Evolutionary conservation across 1,140 invertebrate species (phyloP).

Genomic region (Procambarus clarkii): DNA sequence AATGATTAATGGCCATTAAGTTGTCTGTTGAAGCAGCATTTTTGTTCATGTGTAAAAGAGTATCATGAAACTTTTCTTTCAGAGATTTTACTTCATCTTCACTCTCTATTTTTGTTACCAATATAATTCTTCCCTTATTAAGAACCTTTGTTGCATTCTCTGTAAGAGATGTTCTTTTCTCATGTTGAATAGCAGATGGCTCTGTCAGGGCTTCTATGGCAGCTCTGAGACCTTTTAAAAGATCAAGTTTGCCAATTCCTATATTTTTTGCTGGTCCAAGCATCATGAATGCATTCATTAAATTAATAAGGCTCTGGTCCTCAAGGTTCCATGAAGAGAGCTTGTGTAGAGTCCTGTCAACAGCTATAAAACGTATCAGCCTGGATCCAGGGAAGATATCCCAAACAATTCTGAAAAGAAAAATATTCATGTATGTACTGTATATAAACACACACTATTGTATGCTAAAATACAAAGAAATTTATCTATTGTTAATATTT

Average conservation of each 20-base stretch:
- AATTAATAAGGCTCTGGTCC: conserved; percentile 86
- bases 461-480: no score
- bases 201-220: conserved; percentile 91
- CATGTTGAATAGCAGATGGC: conserved; percentile 84
- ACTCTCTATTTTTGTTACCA: conserved; percentile 90
- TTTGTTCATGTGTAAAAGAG: conserved; percentile 87
- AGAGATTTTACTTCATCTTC: conserved; percentile 88
- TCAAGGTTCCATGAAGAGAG: conserved; percentile 87
- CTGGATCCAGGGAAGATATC: conserved; percentile 93
- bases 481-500: no score
- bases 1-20: conserved; percentile 69
- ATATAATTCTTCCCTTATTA: conserved; percentile 89
- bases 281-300: conserved; percentile 62
- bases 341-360: conserved; percentile 86
- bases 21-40: conserved; percentile 80
- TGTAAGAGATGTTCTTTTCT: conserved; percentile 79
- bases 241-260: conserved; percentile 73
- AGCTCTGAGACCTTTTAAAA: conserved; percentile 89
- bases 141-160: conserved; percentile 79
- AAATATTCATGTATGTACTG: not conserved
- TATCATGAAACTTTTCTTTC: conserved; percentile 89
- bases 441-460: not conserved
- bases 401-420: conserved; percentile 85
- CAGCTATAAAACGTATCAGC: conserved; percentile 89
- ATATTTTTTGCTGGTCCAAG: conserved; percentile 71